Conservation (phyloP, 1,140 invertebrate species). For the Aphaenogaster rudis region DNA sequence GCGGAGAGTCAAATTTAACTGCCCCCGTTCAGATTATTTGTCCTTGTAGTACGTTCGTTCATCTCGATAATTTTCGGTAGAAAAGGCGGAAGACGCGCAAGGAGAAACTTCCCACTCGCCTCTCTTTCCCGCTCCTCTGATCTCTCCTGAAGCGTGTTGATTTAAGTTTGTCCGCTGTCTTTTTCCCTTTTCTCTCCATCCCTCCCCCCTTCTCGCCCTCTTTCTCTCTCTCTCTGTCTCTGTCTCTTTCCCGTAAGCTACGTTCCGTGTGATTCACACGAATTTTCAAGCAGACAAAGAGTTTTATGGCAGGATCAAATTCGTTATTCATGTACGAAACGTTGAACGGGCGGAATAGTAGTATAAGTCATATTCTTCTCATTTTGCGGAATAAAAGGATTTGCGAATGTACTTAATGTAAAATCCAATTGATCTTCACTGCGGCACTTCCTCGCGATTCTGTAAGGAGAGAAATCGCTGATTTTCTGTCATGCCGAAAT, state of each 20-base stretch:
- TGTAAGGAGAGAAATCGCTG: not conserved
- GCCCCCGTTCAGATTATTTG: constrained; percentile 19
- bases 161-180: constrained; percentile 40
- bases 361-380: constrained; percentile 7
- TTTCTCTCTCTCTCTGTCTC: not conserved
- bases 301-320: constrained; percentile 45
- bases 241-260: not conserved
- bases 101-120: constrained; percentile 21
- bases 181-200: not conserved
- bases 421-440: not conserved
- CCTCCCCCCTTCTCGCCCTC: not conserved
- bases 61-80: constrained; percentile 11
- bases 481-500: constrained; percentile 7
- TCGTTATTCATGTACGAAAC: constrained; percentile 47
- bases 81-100: not conserved
- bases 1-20: constrained; percentile 45
- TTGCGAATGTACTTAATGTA: constrained; percentile 21
- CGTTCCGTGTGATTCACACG: constrained; percentile 1
- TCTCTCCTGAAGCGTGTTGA: constrained; percentile 4
- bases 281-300: constrained; percentile 47
- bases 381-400: constrained; percentile 32
- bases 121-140: constrained; percentile 19
- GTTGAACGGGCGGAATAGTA: constrained; percentile 7
- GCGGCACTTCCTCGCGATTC: not conserved
- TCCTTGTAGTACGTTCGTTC: constrained; percentile 6